Percentiles rank a stretch among this genome's conserved stretches.
Conservation (phyloP, 1,140 invertebrate species). For the Bombus breviceps region DNA sequence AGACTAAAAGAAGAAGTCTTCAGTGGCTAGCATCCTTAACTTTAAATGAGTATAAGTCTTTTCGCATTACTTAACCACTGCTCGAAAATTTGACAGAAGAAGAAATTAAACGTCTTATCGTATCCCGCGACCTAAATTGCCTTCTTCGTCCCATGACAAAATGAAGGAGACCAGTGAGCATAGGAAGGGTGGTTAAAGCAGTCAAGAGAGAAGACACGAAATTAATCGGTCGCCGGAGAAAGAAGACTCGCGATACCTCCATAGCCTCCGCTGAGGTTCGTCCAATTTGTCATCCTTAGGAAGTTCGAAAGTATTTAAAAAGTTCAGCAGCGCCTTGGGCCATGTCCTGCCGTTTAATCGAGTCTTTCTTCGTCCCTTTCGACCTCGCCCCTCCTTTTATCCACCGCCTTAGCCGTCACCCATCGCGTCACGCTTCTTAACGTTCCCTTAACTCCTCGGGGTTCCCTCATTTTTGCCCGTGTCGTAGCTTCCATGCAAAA, state of each 20-base stretch:
- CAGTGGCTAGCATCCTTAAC: too few species aligned
- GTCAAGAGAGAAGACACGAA: conserved; percentile 52
- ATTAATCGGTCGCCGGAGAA: conserved; percentile 56
- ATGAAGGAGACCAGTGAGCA: not conserved
- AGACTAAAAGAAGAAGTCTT: too few species aligned
- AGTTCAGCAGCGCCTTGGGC: conserved; percentile 57
- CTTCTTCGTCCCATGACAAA: conserved; percentile 14
- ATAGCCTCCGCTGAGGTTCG: conserved; percentile 36
- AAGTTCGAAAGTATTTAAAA: conserved; percentile 71
- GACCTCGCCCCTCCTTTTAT: conserved; percentile 11
- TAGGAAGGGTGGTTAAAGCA: conserved; percentile 18
- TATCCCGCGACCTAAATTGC: conserved; percentile 12
- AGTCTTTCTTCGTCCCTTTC: conserved; percentile 8
- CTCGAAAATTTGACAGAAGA: conserved; percentile 22
- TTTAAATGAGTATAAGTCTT: too few species aligned
- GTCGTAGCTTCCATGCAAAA: not conserved
- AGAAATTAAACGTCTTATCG: conserved; percentile 51
- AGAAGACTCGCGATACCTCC: conserved; percentile 4
- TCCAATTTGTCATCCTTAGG: conserved; percentile 68
- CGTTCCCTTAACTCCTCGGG: conserved; percentile 28
- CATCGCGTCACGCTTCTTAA: conserved; percentile 58
- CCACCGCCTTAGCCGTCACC: not conserved
- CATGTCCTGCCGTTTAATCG: conserved; percentile 61
- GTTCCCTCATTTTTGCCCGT: not conserved
- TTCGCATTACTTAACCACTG: too few species aligned